Base-by-base conservation (phyloP, 2,888 invertebrate species). In the Andricus quercusramuli region DNA sequence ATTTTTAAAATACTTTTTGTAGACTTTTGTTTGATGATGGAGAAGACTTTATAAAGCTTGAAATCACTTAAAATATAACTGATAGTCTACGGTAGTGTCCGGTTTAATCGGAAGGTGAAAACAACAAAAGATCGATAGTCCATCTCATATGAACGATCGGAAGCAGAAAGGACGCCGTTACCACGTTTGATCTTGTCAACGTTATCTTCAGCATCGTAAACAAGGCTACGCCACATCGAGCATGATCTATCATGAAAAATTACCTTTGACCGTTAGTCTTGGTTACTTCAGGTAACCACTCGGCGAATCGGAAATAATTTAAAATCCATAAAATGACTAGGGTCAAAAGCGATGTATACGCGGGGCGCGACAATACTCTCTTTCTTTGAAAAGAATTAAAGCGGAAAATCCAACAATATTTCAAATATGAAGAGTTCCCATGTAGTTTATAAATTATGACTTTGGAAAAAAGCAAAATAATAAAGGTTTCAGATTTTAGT, bases 161-260 rank as follows among this genome's bases (percentile, higher is more conserved):
- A 82, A 85, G 87, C 85, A 88, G 87, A 88, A 82, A 86, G 87
- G 86, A 83, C 84, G 87, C 86, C 85, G 85, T 88, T 88, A 83
- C 86, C 90, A 92, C 92, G 90, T 92, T 92, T 92, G 92, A 92
- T 92, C 92, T 91, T 90, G 88, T 86, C 85, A 88, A 87, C 87
- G 87, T 90, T 89, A 87, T 89, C 90, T 90, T 89, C 91, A 88
- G 87, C 89, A 88, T 89, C 88, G 88, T 86, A 89, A 86, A 85
- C 88, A 88, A 87, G 86, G 81, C 82, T 85, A 82, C 86, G 90
- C 89, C 89, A 90, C 89, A 89, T 87, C 90, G 90, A 91, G 92
- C 91, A 87, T 91, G 91, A 90, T 91, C 91, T 89, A 90, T 91
- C 92, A 91, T 92, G 92, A 92, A 92, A 92, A 92, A 92, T 92